Conservation (phyloP, 1,140 invertebrate species). For the Stegodyphus mimosarum region DNA sequence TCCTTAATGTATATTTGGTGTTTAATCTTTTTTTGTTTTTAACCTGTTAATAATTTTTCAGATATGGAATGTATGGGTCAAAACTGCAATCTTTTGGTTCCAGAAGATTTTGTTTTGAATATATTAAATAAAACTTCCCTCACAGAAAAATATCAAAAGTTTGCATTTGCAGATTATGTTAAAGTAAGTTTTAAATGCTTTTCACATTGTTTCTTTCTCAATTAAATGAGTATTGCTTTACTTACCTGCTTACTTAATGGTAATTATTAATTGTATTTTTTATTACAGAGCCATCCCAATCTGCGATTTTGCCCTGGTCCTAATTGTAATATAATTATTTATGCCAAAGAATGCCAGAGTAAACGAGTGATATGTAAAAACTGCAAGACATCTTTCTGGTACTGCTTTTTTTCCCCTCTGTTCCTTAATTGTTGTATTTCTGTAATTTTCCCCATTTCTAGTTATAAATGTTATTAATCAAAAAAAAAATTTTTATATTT, state of each 20-base stretch:
- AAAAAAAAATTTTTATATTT: no score
- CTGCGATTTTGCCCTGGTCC: conserved; percentile 93
- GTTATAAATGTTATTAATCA: no score
- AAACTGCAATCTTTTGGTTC: conserved; percentile 89
- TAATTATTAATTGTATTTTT: conserved; percentile 7
- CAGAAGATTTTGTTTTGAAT: conserved; percentile 94
- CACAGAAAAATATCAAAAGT: conserved; percentile 92
- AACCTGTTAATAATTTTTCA: conserved; percentile 62
- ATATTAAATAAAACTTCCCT: conserved; percentile 82
- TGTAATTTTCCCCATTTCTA: no score
- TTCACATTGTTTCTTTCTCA: neutral
- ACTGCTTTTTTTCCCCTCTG: conserved; percentile 22
- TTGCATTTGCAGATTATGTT: conserved; percentile 96
- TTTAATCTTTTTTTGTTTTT: conserved; percentile 7
- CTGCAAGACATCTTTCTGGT: conserved; percentile 87
- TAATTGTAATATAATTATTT: conserved; percentile 90
- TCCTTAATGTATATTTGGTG: neutral
- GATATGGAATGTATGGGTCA: conserved; percentile 96
- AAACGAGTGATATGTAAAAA: conserved; percentile 82
- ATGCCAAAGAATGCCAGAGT: conserved; percentile 80
- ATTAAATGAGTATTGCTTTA: neutral
- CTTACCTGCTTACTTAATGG: no score
- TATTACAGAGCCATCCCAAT: conserved; percentile 79
- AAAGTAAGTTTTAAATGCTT: conserved; percentile 69
- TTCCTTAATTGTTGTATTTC: no score